Percentiles rank a stretch among this genome's conserved stretches.
Evolutionary conservation across 2,888 invertebrate genomes (phyloP).

Genomic region (Meloe dianella): DNA sequence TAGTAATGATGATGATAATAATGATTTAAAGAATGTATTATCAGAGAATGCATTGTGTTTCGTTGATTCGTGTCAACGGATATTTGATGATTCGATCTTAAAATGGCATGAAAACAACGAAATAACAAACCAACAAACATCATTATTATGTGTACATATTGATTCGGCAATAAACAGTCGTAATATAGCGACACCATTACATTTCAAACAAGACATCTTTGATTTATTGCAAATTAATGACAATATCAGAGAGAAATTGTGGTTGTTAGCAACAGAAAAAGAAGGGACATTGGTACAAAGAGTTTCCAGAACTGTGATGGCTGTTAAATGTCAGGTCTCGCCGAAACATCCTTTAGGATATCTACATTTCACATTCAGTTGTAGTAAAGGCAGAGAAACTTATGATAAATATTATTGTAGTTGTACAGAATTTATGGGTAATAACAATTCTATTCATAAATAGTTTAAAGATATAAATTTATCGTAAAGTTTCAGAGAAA

Average conservation of each 20-base stretch:
- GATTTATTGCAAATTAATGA: slow-evolving; percentile 65
- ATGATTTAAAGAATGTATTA: slow-evolving; percentile 32
- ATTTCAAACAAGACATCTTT: slow-evolving; percentile 67
- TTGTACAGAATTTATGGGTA: slow-evolving; percentile 46
- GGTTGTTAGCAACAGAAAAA: slow-evolving; percentile 66
- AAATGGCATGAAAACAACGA: slow-evolving; percentile 61
- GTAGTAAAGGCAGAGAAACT: slow-evolving; percentile 59
- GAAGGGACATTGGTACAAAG: slow-evolving; percentile 71
- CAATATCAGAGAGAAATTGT: slow-evolving; percentile 67
- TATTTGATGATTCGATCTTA: slow-evolving; percentile 63
- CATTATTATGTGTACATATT: slow-evolving; percentile 64
- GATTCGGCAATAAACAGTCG: slow-evolving; percentile 69
- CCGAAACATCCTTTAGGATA: slow-evolving; percentile 73
- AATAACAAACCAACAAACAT: slow-evolving; percentile 13
- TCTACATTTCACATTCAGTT: slow-evolving; percentile 70
- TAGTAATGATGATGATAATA: slow-evolving; percentile 48
- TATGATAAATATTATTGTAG: slow-evolving; percentile 55
- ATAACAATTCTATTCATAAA: slow-evolving; percentile 15
- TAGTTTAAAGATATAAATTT: slow-evolving; percentile 3
- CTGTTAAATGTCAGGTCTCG: slow-evolving; percentile 71
- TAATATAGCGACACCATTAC: slow-evolving; percentile 66
- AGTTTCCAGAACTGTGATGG: slow-evolving; percentile 74
- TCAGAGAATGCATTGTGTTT: slow-evolving; percentile 62
- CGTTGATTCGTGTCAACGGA: slow-evolving; percentile 65
- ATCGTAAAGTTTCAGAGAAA: slow-evolving; percentile 32